Conservation (phyloP, 2,113 vertebrate species). For the Mungos mungo region DNA sequence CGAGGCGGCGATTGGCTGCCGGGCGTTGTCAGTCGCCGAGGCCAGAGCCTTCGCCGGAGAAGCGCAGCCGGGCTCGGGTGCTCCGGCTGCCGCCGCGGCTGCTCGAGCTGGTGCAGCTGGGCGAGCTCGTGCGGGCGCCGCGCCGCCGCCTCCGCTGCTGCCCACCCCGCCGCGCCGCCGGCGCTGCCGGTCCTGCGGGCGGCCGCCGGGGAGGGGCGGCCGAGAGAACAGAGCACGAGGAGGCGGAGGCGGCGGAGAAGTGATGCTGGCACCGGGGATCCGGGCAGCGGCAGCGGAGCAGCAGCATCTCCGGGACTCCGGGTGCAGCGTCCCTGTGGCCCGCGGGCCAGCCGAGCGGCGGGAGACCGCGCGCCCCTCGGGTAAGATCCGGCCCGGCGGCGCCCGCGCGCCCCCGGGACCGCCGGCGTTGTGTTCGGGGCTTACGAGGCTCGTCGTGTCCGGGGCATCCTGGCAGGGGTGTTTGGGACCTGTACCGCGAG, state of each 20-base stretch:
- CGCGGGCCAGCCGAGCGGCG: conserved; percentile 53
- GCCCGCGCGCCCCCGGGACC: background rate
- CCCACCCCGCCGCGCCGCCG: conserved; percentile 44
- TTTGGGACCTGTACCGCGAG: background rate
- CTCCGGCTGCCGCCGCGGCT: conserved; percentile 71
- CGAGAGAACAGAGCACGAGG: conserved; percentile 46
- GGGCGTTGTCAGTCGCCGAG: conserved; percentile 79
- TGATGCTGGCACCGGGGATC: conserved; percentile 79
- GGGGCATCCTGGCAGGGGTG: background rate
- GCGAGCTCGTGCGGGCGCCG: conserved; percentile 66
- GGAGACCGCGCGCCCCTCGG: conserved; percentile 64
- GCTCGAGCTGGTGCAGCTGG: conserved; percentile 66
- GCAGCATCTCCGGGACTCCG: conserved; percentile 66
- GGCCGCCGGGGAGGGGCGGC: conserved; percentile 65
- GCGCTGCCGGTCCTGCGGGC: conserved; percentile 5
- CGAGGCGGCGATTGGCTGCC: conserved; percentile 77
- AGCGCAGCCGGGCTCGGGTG: conserved; percentile 68
- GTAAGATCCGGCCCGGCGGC: conserved; percentile 69
- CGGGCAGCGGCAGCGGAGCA: conserved; percentile 63
- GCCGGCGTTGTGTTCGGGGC: background rate
- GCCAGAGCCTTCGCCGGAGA: conserved; percentile 70
- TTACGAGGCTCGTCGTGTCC: background rate
- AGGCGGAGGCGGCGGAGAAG: conserved; percentile 73
- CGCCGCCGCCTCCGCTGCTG: conserved; percentile 43
- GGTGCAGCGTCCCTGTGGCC: conserved; percentile 67